A percentile compares a stretch with the other conserved stretches of the same genome.
These are phyloP conservation scores for Zaprionus ornatus DNA, from an alignment of 1,140 invertebrate species.

Conservation along the genomic window DNA sequence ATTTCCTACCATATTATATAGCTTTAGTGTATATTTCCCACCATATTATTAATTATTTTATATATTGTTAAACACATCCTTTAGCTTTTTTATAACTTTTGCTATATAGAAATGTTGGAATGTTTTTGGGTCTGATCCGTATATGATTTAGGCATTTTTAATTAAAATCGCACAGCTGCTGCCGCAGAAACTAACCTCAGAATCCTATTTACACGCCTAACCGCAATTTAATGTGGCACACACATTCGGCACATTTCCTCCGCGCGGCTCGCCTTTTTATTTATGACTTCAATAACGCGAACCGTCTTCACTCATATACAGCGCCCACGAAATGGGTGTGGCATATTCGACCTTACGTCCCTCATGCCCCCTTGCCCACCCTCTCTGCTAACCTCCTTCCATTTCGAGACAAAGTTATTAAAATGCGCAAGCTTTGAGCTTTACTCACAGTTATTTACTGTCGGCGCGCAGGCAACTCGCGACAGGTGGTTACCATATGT, in stretches of 20 bases:
- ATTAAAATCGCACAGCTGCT: slow-evolving; percentile 65
- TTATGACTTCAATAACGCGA: slow-evolving; percentile 79
- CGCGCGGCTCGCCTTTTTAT: slow-evolving; percentile 57
- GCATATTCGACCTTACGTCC: slow-evolving; percentile 6
- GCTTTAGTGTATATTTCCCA: no score
- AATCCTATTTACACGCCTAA: slow-evolving; percentile 72
- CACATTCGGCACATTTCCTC: slow-evolving; percentile 48
- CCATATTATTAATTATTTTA: no score
- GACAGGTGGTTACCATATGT: slow-evolving; percentile 72
- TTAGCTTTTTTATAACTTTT: no score
- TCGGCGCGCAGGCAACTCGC: slow-evolving; percentile 40
- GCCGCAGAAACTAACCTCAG: slow-evolving; percentile 68
- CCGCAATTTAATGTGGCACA: slow-evolving; percentile 78
- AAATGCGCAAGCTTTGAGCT: slow-evolving; percentile 67
- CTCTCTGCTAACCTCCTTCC: background rate
- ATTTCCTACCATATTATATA: no score
- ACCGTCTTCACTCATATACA: slow-evolving; percentile 41
- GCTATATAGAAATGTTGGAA: background rate
- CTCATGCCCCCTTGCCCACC: background rate
- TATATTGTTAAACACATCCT: no score
- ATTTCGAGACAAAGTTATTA: slow-evolving; percentile 64
- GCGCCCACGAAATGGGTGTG: slow-evolving; percentile 30
- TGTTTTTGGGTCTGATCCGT: background rate
- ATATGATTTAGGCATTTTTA: slow-evolving; percentile 49
- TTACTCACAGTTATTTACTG: slow-evolving; percentile 33